phyloP scores from a whole-genome alignment of 2,888 invertebrate species.

The Steinernema hermaphroditum region DNA sequence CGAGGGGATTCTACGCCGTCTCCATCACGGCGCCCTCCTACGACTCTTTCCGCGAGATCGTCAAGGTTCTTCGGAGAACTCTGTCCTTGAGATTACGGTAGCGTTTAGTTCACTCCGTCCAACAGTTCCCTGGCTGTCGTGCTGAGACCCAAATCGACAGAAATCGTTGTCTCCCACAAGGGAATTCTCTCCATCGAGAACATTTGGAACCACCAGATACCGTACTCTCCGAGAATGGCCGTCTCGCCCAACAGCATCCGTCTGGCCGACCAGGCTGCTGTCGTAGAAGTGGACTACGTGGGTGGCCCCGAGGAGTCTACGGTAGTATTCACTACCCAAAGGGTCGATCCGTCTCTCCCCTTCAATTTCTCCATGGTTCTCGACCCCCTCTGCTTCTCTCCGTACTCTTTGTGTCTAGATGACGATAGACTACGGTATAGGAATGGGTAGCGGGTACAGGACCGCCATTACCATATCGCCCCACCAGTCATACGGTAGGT shows the following conservation, averaged over 20 bases:
- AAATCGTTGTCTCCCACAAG: not conserved
- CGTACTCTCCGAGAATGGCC: not conserved
- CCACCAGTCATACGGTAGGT: not conserved
- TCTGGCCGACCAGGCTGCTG: not conserved
- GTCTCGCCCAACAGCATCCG: constrained; percentile 11
- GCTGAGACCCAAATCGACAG: constrained; percentile 12
- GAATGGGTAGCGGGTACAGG: constrained; percentile 5
- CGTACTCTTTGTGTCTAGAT: not conserved
- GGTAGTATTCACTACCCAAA: not conserved
- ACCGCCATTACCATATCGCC: not conserved
- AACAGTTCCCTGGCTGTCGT: constrained; percentile 5
- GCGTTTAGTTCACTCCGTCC: constrained; percentile 4
- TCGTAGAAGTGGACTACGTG: constrained; percentile 13
- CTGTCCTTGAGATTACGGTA: too few relatives aligned
- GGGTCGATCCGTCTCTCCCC: not conserved
- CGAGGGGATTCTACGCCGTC: constrained; percentile 19
- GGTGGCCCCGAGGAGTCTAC: constrained; percentile 6
- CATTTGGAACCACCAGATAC: constrained; percentile 16
- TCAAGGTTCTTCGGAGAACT: too few relatives aligned
- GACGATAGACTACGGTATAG: not conserved
- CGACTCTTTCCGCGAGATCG: not conserved
- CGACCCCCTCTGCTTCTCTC: too few relatives aligned
- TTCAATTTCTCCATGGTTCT: constrained; percentile 23
- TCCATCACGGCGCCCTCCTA: not conserved
- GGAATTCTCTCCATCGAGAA: not conserved